Conservation (phyloP, 2,888 invertebrate genomes). For the Dromius quadrimaculatus region DNA sequence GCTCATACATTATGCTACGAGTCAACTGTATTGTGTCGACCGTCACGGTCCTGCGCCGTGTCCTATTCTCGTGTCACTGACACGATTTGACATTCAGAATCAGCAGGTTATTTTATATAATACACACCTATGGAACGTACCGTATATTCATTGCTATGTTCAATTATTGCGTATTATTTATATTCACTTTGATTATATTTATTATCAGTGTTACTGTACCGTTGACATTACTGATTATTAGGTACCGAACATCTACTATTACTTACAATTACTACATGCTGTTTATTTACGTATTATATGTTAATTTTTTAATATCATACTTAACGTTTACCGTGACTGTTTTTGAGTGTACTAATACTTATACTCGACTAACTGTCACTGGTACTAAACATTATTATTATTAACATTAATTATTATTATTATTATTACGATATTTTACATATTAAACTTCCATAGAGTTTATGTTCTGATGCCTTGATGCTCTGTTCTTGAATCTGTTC, state of each 20-base stretch:
- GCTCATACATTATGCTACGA: conserved; percentile 60
- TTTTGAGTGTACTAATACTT: conserved; percentile 31
- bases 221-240: conserved; percentile 27
- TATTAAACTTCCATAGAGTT: conserved; percentile 46
- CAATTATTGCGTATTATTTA: conserved; percentile 51
- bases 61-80: conserved; percentile 53
- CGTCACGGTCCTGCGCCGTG: conserved; percentile 60
- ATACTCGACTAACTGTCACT: conserved; percentile 30
- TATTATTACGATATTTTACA: conserved; percentile 46
- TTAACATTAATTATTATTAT: conserved; percentile 34
- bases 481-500: conserved; percentile 47
- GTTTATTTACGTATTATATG: conserved; percentile 23
- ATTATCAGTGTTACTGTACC: conserved; percentile 45
- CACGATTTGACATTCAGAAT: conserved; percentile 55
- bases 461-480: conserved; percentile 50
- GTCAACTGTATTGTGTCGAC: conserved; percentile 66
- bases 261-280: conserved; percentile 19
- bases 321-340: conserved; percentile 37
- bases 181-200: conserved; percentile 52
- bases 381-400: conserved; percentile 32
- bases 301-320: conserved; percentile 15
- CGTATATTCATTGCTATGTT: conserved; percentile 49
- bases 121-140: conserved; percentile 50
- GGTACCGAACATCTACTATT: background rate
- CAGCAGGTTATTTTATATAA: conserved; percentile 50